Evolutionary conservation across 2,113 vertebrate species (phyloP).

Genomic region (Prochilodus magdalenae): DNA sequence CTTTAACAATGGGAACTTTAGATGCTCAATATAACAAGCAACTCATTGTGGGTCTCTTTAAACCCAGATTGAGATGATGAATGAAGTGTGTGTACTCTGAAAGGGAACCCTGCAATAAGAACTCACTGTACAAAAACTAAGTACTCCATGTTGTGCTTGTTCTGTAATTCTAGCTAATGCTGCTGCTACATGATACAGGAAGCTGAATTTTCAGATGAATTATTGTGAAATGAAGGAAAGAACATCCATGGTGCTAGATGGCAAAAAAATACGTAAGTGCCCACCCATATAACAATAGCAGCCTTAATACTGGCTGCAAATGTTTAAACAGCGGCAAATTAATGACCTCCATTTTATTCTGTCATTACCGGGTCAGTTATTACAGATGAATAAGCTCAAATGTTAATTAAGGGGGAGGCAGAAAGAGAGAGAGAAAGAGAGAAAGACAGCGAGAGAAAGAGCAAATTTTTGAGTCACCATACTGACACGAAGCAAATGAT

Average conservation of each 20-base stretch:
- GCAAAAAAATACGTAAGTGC: conserved; percentile 31
- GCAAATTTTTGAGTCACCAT: neutral
- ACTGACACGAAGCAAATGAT: neutral
- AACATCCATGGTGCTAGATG: neutral
- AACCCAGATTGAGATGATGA: conserved; percentile 53
- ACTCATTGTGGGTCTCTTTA: conserved; percentile 44
- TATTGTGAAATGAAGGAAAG: conserved; percentile 28
- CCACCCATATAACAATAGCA: conserved; percentile 27
- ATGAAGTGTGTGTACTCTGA: conserved; percentile 41
- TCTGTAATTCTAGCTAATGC: conserved; percentile 52
- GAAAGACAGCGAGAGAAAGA: neutral
- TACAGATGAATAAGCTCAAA: conserved; percentile 52
- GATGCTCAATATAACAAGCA: conserved; percentile 52
- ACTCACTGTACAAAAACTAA: conserved; percentile 40
- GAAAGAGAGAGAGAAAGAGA: conserved; percentile 10
- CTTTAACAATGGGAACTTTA: conserved; percentile 50
- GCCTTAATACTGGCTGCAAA: conserved; percentile 1
- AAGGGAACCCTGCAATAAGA: conserved; percentile 51
- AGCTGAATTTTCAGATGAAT: conserved; percentile 45
- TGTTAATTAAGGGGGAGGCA: conserved; percentile 31
- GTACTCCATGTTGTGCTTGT: conserved; percentile 37
- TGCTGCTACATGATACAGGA: conserved; percentile 41
- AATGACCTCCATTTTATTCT: conserved; percentile 40
- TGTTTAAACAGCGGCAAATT: conserved; percentile 41
- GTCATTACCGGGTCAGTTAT: conserved; percentile 44